These are phyloP conservation scores for Parotia lawesii DNA, from an alignment of 2,113 vertebrate genomes.

Conservation along the genomic window DNA sequence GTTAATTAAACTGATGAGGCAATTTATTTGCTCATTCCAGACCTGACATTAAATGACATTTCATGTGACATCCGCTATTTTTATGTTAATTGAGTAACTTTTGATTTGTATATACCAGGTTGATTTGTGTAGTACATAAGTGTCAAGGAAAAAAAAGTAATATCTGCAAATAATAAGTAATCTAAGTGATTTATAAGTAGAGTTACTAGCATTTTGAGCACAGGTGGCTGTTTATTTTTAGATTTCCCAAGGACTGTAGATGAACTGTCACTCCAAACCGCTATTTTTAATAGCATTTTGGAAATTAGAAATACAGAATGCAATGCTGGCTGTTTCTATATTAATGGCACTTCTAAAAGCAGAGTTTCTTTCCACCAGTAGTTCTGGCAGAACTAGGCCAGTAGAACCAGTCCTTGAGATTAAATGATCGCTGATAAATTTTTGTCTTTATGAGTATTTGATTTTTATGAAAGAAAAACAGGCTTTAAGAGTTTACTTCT, in stretches of 20 bases:
- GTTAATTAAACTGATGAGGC: constrained; percentile 66
- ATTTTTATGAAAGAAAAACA: not conserved
- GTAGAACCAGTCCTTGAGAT: not conserved
- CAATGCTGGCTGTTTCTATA: not conserved
- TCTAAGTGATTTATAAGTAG: constrained; percentile 49
- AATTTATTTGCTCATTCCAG: constrained; percentile 64
- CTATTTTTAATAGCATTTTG: constrained; percentile 51
- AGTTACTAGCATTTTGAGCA: constrained; percentile 51
- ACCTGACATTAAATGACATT: constrained; percentile 69
- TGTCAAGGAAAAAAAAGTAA: not conserved
- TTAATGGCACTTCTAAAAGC: constrained; percentile 5
- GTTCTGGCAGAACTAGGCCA: not conserved
- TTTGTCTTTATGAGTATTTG: not conserved
- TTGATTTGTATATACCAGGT: constrained; percentile 59
- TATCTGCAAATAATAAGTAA: constrained; percentile 66
- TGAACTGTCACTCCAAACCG: constrained; percentile 34
- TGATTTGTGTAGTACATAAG: constrained; percentile 58
- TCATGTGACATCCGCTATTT: constrained; percentile 65
- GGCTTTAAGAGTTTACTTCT: not conserved
- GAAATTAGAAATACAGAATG: constrained; percentile 22
- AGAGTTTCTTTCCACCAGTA: not conserved
- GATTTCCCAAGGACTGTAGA: constrained; percentile 14
- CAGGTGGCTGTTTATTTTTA: constrained; percentile 63
- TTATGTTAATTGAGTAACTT: constrained; percentile 70
- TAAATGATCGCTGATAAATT: not conserved